These are phyloP conservation scores for Eilema sororculum DNA, from an alignment of 2,888 invertebrate genomes.

Conservation along the genomic window DNA sequence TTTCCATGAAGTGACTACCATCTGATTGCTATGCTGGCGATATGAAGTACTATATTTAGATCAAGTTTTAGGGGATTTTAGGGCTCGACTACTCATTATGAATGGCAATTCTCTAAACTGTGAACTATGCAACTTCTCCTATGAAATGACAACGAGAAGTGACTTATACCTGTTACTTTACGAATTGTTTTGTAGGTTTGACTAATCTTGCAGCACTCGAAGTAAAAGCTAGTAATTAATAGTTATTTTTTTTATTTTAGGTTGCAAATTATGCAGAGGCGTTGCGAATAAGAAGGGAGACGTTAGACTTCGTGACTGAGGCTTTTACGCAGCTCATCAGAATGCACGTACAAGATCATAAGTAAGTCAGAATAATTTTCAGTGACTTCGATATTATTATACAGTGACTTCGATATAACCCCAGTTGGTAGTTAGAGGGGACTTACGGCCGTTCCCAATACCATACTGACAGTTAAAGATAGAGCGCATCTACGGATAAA, in stretches of 20 bases:
- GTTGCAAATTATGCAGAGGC: slow-evolving; percentile 91
- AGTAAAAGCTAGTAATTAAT: not conserved
- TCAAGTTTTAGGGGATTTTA: too few species aligned
- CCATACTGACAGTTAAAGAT: too few species aligned
- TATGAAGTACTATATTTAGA: not conserved
- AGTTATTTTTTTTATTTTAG: slow-evolving; percentile 38
- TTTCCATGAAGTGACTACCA: too few species aligned
- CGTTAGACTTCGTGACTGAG: slow-evolving; percentile 96
- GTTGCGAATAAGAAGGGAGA: slow-evolving; percentile 93
- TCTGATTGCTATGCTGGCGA: not conserved
- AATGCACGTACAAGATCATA: slow-evolving; percentile 92
- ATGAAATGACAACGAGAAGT: too few species aligned
- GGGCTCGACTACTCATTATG: too few species aligned
- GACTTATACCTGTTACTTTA: too few species aligned
- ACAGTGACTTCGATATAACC: too few species aligned
- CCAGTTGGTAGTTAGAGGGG: too few species aligned
- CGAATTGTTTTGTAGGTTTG: not conserved
- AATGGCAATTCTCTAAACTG: too few species aligned
- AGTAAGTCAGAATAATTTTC: slow-evolving; percentile 61
- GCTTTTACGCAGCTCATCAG: slow-evolving; percentile 95
- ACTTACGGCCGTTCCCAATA: too few species aligned
- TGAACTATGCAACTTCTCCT: too few species aligned
- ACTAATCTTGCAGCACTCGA: not conserved
- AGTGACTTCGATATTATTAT: not conserved
- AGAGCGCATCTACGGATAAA: too few species aligned